These are phyloP conservation scores for Malurus elegans DNA, from an alignment of 2,113 vertebrate genomes.

Conservation along the genomic window DNA sequence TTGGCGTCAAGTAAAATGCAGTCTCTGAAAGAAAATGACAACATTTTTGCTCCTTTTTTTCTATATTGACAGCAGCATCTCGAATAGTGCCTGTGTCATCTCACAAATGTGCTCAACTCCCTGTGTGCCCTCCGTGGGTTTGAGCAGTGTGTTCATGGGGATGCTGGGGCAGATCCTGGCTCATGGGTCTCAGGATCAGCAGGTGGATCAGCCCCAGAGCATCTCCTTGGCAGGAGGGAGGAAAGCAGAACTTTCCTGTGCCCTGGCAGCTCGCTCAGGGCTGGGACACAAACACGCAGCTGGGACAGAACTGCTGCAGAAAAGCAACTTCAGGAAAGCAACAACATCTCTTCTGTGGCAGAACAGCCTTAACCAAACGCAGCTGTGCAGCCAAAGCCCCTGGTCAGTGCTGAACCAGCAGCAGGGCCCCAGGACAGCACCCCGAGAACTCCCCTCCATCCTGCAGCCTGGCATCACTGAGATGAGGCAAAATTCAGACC, in stretches of 20 bases:
- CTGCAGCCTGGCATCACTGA: not conserved
- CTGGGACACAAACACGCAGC: not conserved
- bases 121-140: rapidly evolving
- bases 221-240: not conserved
- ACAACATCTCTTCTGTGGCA: not conserved
- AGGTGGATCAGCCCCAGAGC: not conserved
- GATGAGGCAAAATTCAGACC: not conserved
- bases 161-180: not conserved
- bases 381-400: not conserved
- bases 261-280: not conserved
- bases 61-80: not conserved
- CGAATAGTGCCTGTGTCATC: not conserved
- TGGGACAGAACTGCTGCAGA: not conserved
- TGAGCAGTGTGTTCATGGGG: not conserved
- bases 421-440: not conserved
- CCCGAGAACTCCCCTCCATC: not conserved
- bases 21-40: not conserved
- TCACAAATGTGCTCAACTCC: not conserved
- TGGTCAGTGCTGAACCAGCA: not conserved
- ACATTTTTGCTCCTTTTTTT: not conserved
- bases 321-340: not conserved
- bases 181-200: rapidly evolving
- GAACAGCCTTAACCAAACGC: not conserved
- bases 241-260: not conserved
- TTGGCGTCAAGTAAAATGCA: not conserved